Base-by-base conservation (phyloP, 2,888 invertebrate genomes). In the Podabrus alpinus region DNA sequence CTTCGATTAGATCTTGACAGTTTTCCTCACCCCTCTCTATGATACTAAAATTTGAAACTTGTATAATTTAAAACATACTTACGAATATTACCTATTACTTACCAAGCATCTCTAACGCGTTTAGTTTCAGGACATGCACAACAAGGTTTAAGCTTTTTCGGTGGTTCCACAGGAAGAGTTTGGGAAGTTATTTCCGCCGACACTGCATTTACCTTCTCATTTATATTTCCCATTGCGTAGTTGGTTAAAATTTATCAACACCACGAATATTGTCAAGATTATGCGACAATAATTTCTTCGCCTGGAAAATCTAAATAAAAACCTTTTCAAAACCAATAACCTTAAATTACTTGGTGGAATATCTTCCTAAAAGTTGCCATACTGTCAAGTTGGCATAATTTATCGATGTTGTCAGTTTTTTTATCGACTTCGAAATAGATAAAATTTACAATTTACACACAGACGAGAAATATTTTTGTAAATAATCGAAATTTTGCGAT, bases 81-180 rank as follows among this genome's bases (percentile, higher is more conserved):
- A 66, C 19, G 15, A 69, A 59, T 29, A 13, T 9, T n/a, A 10
- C 10, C 10, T 76, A n/a, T n/a, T 7, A 45, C 88, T 90, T 90
- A 97, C 97, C 98, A 98, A 79, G 93, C 92, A 89, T 98, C 98
- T 83, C 98, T 90, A 29, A 88, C 93, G 88, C 92, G 92, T 87
- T 97, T 98, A 0, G 98, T 98, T 88, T 98, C 98, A 0, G 98
- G 98, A 87, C 98, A 98, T 3, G 98, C 98, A 89, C 98, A 98
- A 84, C 98, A 98, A 3, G 98, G 94, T 86, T 97, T 98, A 77
- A 96, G 88, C 85, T 96, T 96, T 66, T 94, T 93, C 1, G 86
- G 86, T 72, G 82, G 81, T 82, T 94, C 93, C 10, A 87, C 87
- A 72, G 75, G 81, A 74, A 77, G 67, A 61, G 77, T 74, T 5